Conservation (phyloP, 1,140 invertebrate genomes). For the Subanguina moxae region DNA sequence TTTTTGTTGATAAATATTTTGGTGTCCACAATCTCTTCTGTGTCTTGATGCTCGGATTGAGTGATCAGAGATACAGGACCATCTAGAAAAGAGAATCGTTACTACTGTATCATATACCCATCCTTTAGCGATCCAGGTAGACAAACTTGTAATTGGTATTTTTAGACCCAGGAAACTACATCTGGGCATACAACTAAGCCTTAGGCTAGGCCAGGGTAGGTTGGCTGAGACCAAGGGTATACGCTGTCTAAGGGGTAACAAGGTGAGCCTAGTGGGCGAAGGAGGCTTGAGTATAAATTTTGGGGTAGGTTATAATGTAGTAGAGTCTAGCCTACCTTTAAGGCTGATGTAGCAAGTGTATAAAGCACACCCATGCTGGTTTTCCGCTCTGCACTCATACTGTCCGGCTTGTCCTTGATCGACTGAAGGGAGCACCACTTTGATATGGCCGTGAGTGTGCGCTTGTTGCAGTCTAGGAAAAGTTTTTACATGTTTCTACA, state of each 20-base stretch:
- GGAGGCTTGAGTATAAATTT: no score
- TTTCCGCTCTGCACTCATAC: slow-evolving; percentile 39
- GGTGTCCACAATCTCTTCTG: not conserved
- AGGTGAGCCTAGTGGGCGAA: no score
- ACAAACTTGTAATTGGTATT: no score
- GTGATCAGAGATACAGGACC: not conserved
- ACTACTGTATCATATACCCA: no score
- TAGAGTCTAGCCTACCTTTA: not conserved
- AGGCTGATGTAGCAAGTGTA: slow-evolving; percentile 21
- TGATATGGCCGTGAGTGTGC: slow-evolving; percentile 32
- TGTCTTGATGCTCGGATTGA: not conserved
- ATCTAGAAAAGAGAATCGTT: no score
- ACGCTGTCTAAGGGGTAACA: no score
- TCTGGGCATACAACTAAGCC: no score
- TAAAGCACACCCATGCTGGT: slow-evolving; percentile 38
- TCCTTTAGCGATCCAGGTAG: no score
- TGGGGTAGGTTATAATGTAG: no score
- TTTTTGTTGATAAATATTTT: slow-evolving; percentile 2
- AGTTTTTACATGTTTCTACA: not conserved
- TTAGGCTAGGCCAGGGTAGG: no score
- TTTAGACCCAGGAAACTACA: no score
- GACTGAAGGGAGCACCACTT: slow-evolving; percentile 37
- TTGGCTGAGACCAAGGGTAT: no score
- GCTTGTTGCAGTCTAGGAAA: slow-evolving; percentile 28
- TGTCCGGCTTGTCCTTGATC: slow-evolving; percentile 26